Conservation (phyloP, 1,140 invertebrate genomes). For the Cotesia typhae region DNA sequence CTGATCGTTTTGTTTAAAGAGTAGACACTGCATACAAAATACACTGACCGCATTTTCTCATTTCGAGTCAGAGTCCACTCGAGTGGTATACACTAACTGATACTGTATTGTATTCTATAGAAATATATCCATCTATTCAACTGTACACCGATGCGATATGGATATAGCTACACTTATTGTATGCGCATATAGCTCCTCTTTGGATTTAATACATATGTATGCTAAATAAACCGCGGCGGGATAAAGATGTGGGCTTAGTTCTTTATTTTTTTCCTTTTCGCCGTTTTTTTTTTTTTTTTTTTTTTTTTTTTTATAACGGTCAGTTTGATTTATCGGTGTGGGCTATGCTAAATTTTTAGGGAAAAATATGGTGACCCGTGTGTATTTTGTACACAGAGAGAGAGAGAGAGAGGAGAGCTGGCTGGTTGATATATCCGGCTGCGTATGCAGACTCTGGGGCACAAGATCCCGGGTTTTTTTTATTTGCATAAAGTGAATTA, state of each 20-base stretch:
- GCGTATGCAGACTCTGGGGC: too few species aligned
- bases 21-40: too few species aligned
- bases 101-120: conserved; percentile 41
- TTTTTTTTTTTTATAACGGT: conserved; percentile 41
- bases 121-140: conserved; percentile 1
- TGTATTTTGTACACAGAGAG: conserved; percentile 1
- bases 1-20: too few species aligned
- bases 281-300: not conserved
- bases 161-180: too few species aligned
- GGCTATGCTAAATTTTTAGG: conserved; percentile 58
- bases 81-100: not conserved
- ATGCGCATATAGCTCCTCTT: not conserved
- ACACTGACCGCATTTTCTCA: too few species aligned
- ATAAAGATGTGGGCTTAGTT: not conserved
- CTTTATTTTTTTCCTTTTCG: conserved; percentile 16
- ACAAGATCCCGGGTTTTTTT: not conserved
- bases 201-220: conserved; percentile 4
- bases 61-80: too few species aligned
- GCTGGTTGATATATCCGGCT: too few species aligned
- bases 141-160: not conserved
- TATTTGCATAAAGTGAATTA: conserved; percentile 66
- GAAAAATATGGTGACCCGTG: conserved; percentile 59
- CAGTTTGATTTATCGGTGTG: conserved; percentile 64
- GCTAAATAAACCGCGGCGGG: not conserved
- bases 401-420: not conserved